Evolutionary conservation across 2,797 vertebrate species (phyloP), one percentile per base, ranked within the genome.

Genomic region (Octomys mimax): DNA sequence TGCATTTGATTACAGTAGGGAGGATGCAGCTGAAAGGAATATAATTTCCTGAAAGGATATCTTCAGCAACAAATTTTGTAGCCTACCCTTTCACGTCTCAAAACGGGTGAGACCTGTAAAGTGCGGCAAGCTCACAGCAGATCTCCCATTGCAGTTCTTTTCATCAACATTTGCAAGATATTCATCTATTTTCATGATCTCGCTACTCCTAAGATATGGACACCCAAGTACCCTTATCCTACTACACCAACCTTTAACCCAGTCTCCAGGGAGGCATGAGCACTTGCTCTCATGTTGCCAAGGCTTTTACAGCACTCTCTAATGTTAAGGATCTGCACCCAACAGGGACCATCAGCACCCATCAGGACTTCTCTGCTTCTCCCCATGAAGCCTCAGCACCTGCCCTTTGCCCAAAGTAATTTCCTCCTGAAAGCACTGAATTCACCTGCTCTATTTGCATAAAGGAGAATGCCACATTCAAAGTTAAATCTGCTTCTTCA

Each of bases 351-450:
- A 42, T 42, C 42, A 42, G 42, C 42, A 42, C 42, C 42, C 42
- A 42, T 42, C 42, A 42, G 42, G 5, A 42, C 42, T 42, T 42
- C 42, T 42, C 42, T 42, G 42, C 42, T 42, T 42, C 42, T 42
- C 42, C 42, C 42, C 42, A 42, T 96, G 77, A 93, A 97, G 97
- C 95, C 96, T 97, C 95, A 97, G 96, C 83, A 92, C 95, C 75
- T 93, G 94, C 83, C 93, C 96, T 92, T 71, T 2, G 92, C 92
- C 94, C 95, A 98, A 96, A 97, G 88, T 92, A 28, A 97, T 96
- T 97, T 96, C 97, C 98, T 97, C 95, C 95, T 97, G 94, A 94
- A 98, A 97, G 98, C 96, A 98, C 96, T 97, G 94, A 96, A 85
- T 98, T 94, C 96, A 97, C 95, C 89, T 98, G 95, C 94, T 96